Evolutionary conservation across 1,140 invertebrate species (phyloP), one percentile per base, ranked within the genome.

Genomic region (Pinna nobilis): DNA sequence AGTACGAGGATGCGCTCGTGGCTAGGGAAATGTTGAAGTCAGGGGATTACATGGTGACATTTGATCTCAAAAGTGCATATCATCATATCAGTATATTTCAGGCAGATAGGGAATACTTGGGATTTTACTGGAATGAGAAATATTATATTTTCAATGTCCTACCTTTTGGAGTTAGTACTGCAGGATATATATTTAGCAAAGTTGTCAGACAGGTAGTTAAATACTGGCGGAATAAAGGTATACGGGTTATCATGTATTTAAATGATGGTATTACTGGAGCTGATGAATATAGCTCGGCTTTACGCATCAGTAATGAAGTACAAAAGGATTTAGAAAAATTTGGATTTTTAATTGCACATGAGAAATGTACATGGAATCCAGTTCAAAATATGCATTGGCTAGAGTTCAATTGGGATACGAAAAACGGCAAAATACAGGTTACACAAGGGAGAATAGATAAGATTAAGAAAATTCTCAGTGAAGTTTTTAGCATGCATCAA

Each of bases 41-140:
- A 20, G 63, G 63, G 6, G 68, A 76, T 35, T 65, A 18, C 28
- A 15, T 60, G 1, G 70, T 76, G 39, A 63, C 63, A n/a, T 76
- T 70, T 41, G 74, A 76, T 37, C 33, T 77, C 47, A 72, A 65
- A 37, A 60, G 39, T 2, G 74, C 69, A 20, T 76, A 76, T 50
- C 68, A 76, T 49, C 63, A 71, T 53, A 59, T 70, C 7, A 20
- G 65, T 28, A 70, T 72, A 47, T 49, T 55, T 37, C 7, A 41
- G 5, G 32, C 37, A 55, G 55, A 61, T 33, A 11, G 44, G 30
- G 53, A 44, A 53, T 76, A 51, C 44, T 33, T 76, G 2, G 63
- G 61, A 37, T 76, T 69, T 18, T 65, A 4, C 30, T 67, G 53
- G 33, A 6, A 30, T 15, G 55, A 47, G 63, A 50, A 74, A 7